Base-by-base conservation (phyloP, 2,888 invertebrate genomes). In the Taenaris catops region DNA sequence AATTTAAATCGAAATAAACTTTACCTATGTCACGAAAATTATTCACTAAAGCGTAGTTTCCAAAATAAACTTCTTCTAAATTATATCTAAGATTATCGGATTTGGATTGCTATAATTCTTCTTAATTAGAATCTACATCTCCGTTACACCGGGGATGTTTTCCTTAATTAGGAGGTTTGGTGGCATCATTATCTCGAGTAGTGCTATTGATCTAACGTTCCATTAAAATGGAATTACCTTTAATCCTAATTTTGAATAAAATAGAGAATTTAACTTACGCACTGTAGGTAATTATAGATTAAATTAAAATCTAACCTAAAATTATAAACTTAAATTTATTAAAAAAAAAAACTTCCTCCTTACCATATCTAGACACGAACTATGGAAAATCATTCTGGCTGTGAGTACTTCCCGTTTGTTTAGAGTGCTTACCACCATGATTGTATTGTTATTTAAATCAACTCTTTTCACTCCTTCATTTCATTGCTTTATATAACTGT, bases 301-400 rank as follows among this genome's bases (percentile, higher is more conserved):
- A 67, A 78, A 74, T 59, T 53, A 61, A 73, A 68, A 56, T 61
- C 68, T 66, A 70, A 64, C 61, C 69, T 59, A 56, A 63, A 63
- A 63, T 51, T 54, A 50, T 58, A 57, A 69, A 63, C 52, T 66
- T 62, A 67, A 67, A 67, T 28, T n/a, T n/a, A 41, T 67, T 60
- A 59, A 56, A 63, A 59, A 54, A 51, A 52, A 64, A 57, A 53
- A 8, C 62, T 73, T 78, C 63, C 69, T 73, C 67, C 67, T 53
- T 74, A 75, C 68, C 80, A 81, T 83, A 80, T 80, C 76, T 83
- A 75, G 70, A 72, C 73, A 68, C 63, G 73, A 72, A 72, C 62
- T 73, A 74, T 67, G 67, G 62, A 71, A 69, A 81, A 84, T 86
- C 84, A 86, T 86, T 78, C 84, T 76, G 86, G 86, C 86, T 86